Percentiles rank a stretch among this genome's conserved stretches.
Evolutionary conservation across 2,888 invertebrate genomes (phyloP).

Genomic region (Tachina fera): DNA sequence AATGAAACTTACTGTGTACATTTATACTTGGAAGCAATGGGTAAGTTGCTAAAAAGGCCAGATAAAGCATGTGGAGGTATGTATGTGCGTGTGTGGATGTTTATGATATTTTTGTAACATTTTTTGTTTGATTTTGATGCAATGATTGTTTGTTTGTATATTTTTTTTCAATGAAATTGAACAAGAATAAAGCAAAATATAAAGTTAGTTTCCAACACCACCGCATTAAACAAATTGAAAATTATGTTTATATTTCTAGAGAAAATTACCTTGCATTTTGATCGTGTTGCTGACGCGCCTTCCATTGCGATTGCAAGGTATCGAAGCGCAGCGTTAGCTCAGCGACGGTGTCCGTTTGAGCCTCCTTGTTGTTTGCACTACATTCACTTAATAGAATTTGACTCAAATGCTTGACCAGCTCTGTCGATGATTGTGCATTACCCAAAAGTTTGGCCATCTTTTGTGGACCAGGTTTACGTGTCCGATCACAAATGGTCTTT

Average conservation of each 20-base stretch:
- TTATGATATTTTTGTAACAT: conserved; percentile 2
- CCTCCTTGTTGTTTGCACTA: conserved; percentile 87
- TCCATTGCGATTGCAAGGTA: conserved; percentile 87
- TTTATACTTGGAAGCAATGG: conserved; percentile 86
- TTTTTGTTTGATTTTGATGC: conserved; percentile 50
- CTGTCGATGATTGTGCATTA: conserved; percentile 91
- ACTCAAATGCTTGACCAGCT: conserved; percentile 91
- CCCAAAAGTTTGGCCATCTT: conserved; percentile 90
- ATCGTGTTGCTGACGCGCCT: conserved; percentile 89
- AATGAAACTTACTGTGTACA: conserved; percentile 87
- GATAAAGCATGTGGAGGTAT: conserved; percentile 65
- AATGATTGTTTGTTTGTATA: conserved; percentile 13
- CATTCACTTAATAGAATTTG: conserved; percentile 89
- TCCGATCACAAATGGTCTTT: conserved; percentile 85
- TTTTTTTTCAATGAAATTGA: conserved; percentile 46
- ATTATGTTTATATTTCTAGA: background rate
- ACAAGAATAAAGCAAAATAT: conserved; percentile 66
- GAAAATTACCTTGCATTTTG: conserved; percentile 88
- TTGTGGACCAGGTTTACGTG: conserved; percentile 87
- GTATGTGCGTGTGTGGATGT: conserved; percentile 9
- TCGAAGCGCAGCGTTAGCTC: conserved; percentile 88
- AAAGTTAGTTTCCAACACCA: conserved; percentile 66
- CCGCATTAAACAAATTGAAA: conserved; percentile 14
- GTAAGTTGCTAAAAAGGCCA: conserved; percentile 81
- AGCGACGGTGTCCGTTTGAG: conserved; percentile 87